These are phyloP conservation scores for Drosophila baimaii DNA, from an alignment of 1,140 invertebrate species.

Conservation along the genomic window DNA sequence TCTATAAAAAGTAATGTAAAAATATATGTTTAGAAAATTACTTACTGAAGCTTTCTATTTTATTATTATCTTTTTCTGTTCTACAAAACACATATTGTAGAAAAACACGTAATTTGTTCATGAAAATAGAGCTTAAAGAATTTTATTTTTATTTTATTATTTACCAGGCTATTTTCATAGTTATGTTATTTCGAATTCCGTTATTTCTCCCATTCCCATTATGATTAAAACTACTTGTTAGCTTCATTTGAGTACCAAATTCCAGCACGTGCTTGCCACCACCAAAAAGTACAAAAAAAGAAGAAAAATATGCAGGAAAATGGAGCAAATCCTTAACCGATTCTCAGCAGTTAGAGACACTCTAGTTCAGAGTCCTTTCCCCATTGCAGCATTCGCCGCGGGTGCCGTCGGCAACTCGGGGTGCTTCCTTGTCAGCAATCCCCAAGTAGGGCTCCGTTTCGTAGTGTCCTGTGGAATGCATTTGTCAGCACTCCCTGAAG, in stretches of 20 bases:
- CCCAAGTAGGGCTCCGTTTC: not conserved
- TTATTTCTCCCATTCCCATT: not conserved
- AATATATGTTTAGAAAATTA: not conserved
- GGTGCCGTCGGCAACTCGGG: slow-evolving; percentile 50
- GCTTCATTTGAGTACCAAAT: slow-evolving; percentile 39
- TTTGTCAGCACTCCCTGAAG: not conserved
- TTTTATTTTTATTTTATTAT: not conserved
- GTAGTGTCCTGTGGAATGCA: slow-evolving; percentile 37
- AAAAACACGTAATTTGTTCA: not conserved
- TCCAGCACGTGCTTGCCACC: slow-evolving; percentile 45
- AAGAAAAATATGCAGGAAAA: not conserved
- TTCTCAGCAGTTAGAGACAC: not conserved
- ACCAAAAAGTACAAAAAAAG: slow-evolving; percentile 1
- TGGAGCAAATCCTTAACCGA: not conserved
- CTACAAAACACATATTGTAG: no score
- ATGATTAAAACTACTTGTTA: slow-evolving; percentile 66
- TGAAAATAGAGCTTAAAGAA: not conserved
- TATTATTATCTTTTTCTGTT: not conserved
- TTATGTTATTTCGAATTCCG: not conserved
- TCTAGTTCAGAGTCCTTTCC: slow-evolving; percentile 32
- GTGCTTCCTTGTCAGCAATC: slow-evolving; percentile 26
- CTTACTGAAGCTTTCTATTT: not conserved
- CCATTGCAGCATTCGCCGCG: slow-evolving; percentile 44
- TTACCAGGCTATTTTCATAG: no score
- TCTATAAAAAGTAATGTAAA: not conserved